Base-by-base conservation (phyloP, 2,797 vertebrate genomes). In the Ibycter americanus region DNA sequence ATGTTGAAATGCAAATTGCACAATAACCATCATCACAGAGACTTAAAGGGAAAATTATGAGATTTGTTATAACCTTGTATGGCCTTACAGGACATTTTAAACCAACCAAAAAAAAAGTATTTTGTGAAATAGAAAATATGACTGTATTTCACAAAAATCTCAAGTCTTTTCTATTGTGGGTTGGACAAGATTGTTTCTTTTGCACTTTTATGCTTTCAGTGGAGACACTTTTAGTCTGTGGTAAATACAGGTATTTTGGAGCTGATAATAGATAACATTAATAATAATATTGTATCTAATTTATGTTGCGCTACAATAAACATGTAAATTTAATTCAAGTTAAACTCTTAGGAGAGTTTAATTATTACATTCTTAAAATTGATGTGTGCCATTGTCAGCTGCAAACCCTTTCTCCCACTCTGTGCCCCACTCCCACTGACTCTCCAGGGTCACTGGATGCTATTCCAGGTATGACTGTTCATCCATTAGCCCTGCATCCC, bases 1-100 rank as follows among this genome's bases (percentile, higher is more conserved):
- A 78, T 91, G 80, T 91, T 89, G 84, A 96, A 96, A 96, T 61
- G 76, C 47, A 90, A 93, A 94, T 96, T 95, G 46, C 89, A 82
- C 56, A 92, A 93, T 79, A 87, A 85, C 20, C 12, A 67, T 78
- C 36, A 47, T 72, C 49, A 73, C 1, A 85, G 52, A 88, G 34
- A 56, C 36, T 73, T 91, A 91, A 89, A 87, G 49, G 29, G 34
- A 83, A 79, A 87, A 92, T 76, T 59, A 67, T 32, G 68, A 89
- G 85, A 83, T 95, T 91, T 83, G 16, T 67, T 91, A 40, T 56
- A 91, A 90, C 44, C 63, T 84, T 0, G 0, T 40, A 58, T 38
- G 34, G 52, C 32, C 87, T 94, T 83, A 38, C 19, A 59, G 31
- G 44, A 56, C 12, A n/a, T 55, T 77, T 92, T 63, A 86, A 89